Base-by-base conservation (phyloP, 2,888 invertebrate species). In the Ametastegia equiseti region DNA sequence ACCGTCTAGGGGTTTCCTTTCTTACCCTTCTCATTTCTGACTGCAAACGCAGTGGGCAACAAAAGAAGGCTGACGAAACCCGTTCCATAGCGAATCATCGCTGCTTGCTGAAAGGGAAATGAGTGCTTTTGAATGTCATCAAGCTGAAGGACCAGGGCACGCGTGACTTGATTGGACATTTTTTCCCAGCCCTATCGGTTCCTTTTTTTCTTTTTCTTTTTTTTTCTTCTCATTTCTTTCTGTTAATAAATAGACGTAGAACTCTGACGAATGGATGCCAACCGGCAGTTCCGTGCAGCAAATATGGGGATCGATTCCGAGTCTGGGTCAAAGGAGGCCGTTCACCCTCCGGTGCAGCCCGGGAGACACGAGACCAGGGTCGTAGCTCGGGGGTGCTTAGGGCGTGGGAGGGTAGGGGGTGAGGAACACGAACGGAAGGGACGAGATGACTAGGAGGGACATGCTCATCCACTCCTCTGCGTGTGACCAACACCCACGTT, bases 281-380 rank as follows among this genome's bases (percentile, higher is more conserved):
- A 45, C 71, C 69, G 65, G 23, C 83, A 83, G 83, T 84, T 84
- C 83, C 82, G 84, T 85, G 84, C 86, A 85, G 83, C 89, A 89
- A 89, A 90, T 78, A 78, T 90, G 87, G 88, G 90, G 90, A 91
- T 91, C 91, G 91, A 91, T 91, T 91, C 90, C 85, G 91, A 91
- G 91, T 91, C 91, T 91, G 91, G 91, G 91, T 91, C 91, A 91
- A 90, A 86, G 85, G 88, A 88, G 91, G 90, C 88, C 91, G 89
- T 91, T 91, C 90, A 91, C 88, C 91, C 89, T 88, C 86, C 69
- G 80, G 71, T 91, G 90, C 90, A 91, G 91, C 91, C 91, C 91
- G 91, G 91, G 91, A 91, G 91, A 90, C 88, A 90, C 89, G 87
- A 88, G 87, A 89, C 86, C 89, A 88, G 90, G 89, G 89, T 90